A percentile compares a stretch with the other conserved stretches of the same genome.
phyloP scores from a whole-genome alignment of 2,888 invertebrate genomes.

The Theretra japonica region DNA sequence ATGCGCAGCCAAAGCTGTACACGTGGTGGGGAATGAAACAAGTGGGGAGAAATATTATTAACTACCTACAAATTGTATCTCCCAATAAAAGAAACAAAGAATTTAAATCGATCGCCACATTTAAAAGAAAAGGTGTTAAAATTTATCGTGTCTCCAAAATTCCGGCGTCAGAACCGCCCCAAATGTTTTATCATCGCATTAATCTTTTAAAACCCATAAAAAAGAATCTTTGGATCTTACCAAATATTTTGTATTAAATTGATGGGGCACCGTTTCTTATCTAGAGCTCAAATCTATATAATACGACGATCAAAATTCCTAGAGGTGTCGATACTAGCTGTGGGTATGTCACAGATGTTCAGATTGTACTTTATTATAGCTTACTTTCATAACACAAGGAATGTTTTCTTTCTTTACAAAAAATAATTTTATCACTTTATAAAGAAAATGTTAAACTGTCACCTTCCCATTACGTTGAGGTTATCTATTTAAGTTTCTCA shows the following conservation, averaged over 20 bases:
- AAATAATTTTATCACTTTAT: constrained; percentile 16
- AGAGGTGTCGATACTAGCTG: constrained; percentile 81
- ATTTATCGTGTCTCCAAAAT: constrained; percentile 74
- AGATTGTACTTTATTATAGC: constrained; percentile 55
- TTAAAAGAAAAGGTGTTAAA: constrained; percentile 65
- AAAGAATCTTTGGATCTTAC: constrained; percentile 79
- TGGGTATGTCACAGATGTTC: constrained; percentile 65
- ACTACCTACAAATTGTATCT: not conserved
- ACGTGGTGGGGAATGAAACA: constrained; percentile 48
- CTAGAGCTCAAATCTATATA: constrained; percentile 70
- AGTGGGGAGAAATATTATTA: constrained; percentile 34
- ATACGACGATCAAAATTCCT: constrained; percentile 79
- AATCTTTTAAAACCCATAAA: constrained; percentile 80
- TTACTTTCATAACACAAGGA: constrained; percentile 25
- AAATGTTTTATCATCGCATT: constrained; percentile 78
- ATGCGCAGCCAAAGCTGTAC: constrained; percentile 51
- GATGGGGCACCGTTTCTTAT: constrained; percentile 78
- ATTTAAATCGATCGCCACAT: constrained; percentile 38
- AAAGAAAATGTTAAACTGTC: not conserved
- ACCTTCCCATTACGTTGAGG: not conserved
- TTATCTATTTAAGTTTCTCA: not conserved
- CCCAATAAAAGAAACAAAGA: not conserved
- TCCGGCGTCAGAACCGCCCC: constrained; percentile 67
- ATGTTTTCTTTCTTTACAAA: constrained; percentile 1
- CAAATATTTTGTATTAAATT: constrained; percentile 82